A percentile compares a stretch with the other conserved stretches of the same genome.
Conservation (phyloP, 2,888 invertebrate species). For the Pharmacophagus antenor region DNA sequence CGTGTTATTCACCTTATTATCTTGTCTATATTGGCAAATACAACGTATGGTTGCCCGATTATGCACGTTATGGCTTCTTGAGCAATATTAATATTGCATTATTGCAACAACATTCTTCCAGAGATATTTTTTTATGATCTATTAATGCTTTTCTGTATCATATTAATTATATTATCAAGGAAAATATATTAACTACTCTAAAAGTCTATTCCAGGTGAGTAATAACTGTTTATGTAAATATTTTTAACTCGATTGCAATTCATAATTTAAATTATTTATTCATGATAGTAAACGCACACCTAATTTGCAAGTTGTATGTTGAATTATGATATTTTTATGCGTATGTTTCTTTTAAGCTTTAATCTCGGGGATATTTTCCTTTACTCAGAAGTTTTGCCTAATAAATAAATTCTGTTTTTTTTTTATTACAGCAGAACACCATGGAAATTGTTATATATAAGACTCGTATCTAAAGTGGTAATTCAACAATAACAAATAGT, state of each 20-base stretch:
- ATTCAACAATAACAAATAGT: too few relatives aligned
- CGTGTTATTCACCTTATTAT: constrained; percentile 35
- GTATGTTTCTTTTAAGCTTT: too few relatives aligned
- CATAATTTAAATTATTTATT: background rate
- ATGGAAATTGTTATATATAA: too few relatives aligned
- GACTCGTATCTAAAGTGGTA: too few relatives aligned
- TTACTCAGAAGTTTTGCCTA: too few relatives aligned
- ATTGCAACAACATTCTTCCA: constrained; percentile 24
- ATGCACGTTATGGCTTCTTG: constrained; percentile 19
- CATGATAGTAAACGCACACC: background rate
- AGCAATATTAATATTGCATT: constrained; percentile 9
- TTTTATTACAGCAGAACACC: too few relatives aligned
- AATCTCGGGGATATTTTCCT: too few relatives aligned
- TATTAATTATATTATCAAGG: background rate
- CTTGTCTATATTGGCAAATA: constrained; percentile 30
- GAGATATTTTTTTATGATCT: constrained; percentile 1
- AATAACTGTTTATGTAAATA: background rate
- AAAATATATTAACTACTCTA: background rate
- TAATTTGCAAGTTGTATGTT: too few relatives aligned
- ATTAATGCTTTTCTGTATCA: too few relatives aligned
- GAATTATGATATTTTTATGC: too few relatives aligned
- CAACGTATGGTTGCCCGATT: constrained; percentile 28
- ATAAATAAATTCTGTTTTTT: too few relatives aligned
- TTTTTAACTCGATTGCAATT: background rate
- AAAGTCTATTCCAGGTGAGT: background rate